A percentile compares a stretch with the other conserved stretches of the same genome.
phyloP scores from a whole-genome alignment of 2,113 vertebrate species.

The Pterocles gutturalis region DNA sequence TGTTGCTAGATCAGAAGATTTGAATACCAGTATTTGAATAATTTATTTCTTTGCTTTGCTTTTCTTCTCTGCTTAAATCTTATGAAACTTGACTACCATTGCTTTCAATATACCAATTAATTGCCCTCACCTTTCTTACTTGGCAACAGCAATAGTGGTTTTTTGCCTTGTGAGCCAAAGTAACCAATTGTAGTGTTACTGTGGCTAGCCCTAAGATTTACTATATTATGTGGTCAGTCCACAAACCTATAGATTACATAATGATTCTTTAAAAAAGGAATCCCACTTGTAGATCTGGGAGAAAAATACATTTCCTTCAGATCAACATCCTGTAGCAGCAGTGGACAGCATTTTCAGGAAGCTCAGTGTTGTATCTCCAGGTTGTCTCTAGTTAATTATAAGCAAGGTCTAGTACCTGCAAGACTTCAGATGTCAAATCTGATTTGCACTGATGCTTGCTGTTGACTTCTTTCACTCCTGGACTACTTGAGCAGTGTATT shows the following conservation, averaged over 20 bases:
- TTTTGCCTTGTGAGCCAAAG: background rate
- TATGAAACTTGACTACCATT: background rate
- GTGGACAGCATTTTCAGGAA: background rate
- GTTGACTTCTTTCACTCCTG: background rate
- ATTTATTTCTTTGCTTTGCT: background rate
- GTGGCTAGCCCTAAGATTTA: background rate
- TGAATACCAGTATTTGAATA: background rate
- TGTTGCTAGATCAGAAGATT: background rate
- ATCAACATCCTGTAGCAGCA: accelerated
- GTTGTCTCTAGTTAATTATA: background rate
- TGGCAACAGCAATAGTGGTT: background rate
- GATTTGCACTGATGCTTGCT: background rate
- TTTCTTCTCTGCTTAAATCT: background rate
- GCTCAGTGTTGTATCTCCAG: background rate
- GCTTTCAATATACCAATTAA: background rate
- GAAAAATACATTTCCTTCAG: background rate
- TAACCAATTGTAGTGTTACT: background rate
- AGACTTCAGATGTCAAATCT: background rate
- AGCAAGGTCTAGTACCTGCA: background rate
- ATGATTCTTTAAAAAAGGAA: background rate
- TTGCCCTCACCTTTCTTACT: background rate
- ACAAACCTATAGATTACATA: background rate
- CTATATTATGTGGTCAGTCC: background rate
- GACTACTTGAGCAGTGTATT: background rate
- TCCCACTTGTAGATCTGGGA: background rate